Percentiles rank a stretch among this genome's conserved stretches.
These are phyloP conservation scores for Trogon melanurus DNA, from an alignment of 2,113 vertebrate species.

Conservation along the genomic window DNA sequence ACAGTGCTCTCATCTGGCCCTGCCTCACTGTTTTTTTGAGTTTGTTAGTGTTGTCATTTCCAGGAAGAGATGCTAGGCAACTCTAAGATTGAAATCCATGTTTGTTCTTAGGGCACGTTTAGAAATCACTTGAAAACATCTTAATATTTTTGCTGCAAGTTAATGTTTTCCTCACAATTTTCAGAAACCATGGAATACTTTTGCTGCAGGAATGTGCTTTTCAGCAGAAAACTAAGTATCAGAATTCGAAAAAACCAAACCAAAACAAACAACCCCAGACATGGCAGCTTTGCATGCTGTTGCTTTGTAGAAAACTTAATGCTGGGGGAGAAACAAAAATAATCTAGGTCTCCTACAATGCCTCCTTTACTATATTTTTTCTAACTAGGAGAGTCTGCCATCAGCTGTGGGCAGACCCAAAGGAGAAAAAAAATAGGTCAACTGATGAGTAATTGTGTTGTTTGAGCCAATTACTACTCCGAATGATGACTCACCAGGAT, in stretches of 20 bases:
- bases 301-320: not conserved
- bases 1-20: not conserved
- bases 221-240: not conserved
- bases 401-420: not conserved
- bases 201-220: not conserved
- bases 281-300: not conserved
- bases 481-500: not conserved
- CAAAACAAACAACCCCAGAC: not conserved
- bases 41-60: not conserved
- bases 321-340: not conserved
- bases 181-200: not conserved
- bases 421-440: not conserved
- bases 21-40: not conserved
- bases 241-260: not conserved
- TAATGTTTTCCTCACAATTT: not conserved
- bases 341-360: not conserved
- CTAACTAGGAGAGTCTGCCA: not conserved
- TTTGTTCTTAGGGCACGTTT: not conserved
- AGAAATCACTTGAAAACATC: not conserved
- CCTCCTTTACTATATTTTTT: not conserved
- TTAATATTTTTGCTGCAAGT: not conserved
- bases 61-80: not conserved
- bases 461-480: not conserved
- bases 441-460: not conserved
- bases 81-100: not conserved